Evolutionary conservation across 2,888 invertebrate genomes (phyloP), one percentile per base, ranked within the genome.

Genomic region (Morpho achilles): DNA sequence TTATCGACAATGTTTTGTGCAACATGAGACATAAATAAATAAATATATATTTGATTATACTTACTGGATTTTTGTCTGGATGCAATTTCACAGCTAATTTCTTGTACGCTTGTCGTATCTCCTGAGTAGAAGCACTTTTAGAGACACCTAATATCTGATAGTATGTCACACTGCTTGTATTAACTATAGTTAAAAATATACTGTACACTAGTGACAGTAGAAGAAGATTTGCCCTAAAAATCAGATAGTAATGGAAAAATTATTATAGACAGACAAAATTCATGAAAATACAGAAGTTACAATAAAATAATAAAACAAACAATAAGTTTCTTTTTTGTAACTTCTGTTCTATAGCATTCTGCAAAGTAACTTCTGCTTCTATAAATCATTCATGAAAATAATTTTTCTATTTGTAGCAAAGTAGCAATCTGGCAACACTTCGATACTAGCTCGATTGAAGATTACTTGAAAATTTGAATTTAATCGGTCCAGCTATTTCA

Each of bases 71-170:
- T 77, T 96, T 96, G 79, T 96, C 96, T 1, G 96, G 96, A 86
- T 96, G 96, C 67, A 92, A 91, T 57, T 92, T 92, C 1, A 96
- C 88, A 0, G 95, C 96, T 50, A 96, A 75, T 76, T 94, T 95
- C 76, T 96, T 96, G 75, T 95, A 96, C 7, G 95, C 95, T 76
- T 93, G 94, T 62, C 95, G 86, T 58, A 96, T 95, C 74, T 95
- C 95, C 67, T 93, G 92, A 51, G 92, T 90, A 58, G 93, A 92
- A 2, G 96, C 94, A 72, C 93, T 92, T 80, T 92, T 93, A 0
- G 91, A 79, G 9, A 96, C 84, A 8, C 94, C 94, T 39, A 96
- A 84, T 50, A 95, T 79, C 68, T 94, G 92, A 75, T 96, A 96
- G 77, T 78, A 86, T 16, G 74, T 77, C n/a, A 82, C 67, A 62